Base-by-base conservation (phyloP, 2,888 invertebrate species). In the Neocrepidodera transversa region DNA sequence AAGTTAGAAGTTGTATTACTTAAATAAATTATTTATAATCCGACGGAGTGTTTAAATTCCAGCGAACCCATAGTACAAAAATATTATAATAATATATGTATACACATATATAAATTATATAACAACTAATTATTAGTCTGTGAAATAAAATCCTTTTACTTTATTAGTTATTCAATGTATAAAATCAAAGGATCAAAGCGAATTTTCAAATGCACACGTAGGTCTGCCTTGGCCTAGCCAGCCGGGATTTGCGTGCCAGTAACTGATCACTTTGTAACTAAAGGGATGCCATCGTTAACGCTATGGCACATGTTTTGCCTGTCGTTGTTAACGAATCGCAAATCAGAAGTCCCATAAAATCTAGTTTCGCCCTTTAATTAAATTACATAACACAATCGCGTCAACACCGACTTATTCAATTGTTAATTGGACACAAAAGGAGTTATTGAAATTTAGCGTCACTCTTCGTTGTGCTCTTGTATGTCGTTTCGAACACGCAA, bases 341-440 rank as follows among this genome's bases (percentile, higher is more conserved):
- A 53, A 43, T 53, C 43, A 36, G 18, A 35, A 54, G 36, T 47
- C 26, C 45, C 30, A 23, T 56, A 6, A 50, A 32, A 42, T 49
- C 43, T 42, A 56, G 20, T 56, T 56, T n/a, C 30, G 32, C 43
- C 43, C 35, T 57, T 50, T 57, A 51, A 57, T 57, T 57, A 51
- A 57, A 57, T 57, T 43, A 51, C 32, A 57, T 26, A 50, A 51
- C 35, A 57, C 32, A 50, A 51, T 57, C 36, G 51, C 51, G 42
- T 35, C 51, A 45, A 45, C 50, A 14, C 18, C 47, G 47, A 47
- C 51, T 58, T 58, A 58, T 52, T 51, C 51, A 35, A 58, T 58
- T 51, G 58, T 58, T 58, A 51, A 58, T 58, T 58, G 45, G 51
- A 58, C 58, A 58, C 58, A 58, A 51, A 58, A 50, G 51, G 51